Evolutionary conservation across 2,888 invertebrate genomes (phyloP).

Genomic region (Drosophila lacicola): DNA sequence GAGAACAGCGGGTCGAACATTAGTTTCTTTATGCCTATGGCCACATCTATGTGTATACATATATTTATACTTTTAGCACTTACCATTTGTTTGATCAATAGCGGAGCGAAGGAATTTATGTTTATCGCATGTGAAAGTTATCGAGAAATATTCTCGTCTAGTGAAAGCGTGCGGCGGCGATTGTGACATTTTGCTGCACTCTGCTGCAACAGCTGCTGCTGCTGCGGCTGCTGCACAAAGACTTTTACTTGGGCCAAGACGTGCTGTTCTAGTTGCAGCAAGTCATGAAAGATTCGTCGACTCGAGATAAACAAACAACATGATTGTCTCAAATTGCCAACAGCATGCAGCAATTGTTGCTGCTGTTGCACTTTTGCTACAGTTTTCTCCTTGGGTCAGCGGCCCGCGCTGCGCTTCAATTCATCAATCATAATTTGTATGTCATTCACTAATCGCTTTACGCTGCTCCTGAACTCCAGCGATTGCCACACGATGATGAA

Average conservation of each 20-base stretch:
- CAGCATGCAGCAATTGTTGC: conserved; percentile 44
- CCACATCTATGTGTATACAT: not conserved
- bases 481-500: conserved; percentile 71
- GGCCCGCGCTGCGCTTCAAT: conserved; percentile 54
- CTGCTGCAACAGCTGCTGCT: conserved; percentile 28
- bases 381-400: conserved; percentile 74
- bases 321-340: conserved; percentile 76
- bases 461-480: conserved; percentile 63
- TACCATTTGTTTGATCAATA: conserved; percentile 68
- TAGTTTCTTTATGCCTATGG: conserved; percentile 1
- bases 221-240: conserved; percentile 36
- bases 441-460: conserved; percentile 72
- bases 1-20: conserved; percentile 32
- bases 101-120: conserved; percentile 37
- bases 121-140: conserved; percentile 71
- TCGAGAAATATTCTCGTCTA: conserved; percentile 66
- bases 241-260: conserved; percentile 60
- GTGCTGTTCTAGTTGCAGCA: conserved; percentile 52
- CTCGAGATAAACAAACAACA: conserved; percentile 46
- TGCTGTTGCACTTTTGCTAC: conserved; percentile 58
- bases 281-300: conserved; percentile 12
- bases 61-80: conserved; percentile 21
- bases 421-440: conserved; percentile 76
- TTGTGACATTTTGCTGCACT: conserved; percentile 59
- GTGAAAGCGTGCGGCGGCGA: conserved; percentile 63